These are phyloP conservation scores for Ptilodon capucinus DNA, from an alignment of 2,888 invertebrate species.

Conservation along the genomic window DNA sequence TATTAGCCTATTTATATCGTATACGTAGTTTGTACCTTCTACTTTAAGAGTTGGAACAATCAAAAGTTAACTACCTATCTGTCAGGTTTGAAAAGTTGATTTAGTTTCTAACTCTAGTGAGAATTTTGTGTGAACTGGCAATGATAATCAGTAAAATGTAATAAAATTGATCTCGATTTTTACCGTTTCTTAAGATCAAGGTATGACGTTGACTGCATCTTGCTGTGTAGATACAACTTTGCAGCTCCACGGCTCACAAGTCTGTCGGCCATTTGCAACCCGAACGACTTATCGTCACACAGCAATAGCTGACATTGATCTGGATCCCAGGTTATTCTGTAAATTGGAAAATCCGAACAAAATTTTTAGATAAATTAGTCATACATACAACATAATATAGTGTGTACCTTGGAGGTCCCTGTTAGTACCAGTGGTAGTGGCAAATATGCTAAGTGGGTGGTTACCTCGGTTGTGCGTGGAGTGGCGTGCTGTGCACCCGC, in stretches of 20 bases:
- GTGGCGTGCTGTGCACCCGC: slow-evolving; percentile 30
- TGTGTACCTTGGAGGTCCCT: too few relatives aligned
- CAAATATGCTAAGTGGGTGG: not conserved
- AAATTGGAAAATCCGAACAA: not conserved
- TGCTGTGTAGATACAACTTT: slow-evolving; percentile 35
- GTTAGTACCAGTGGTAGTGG: not conserved
- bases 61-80: not conserved
- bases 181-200: slow-evolving; percentile 37
- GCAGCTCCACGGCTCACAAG: slow-evolving; percentile 48
- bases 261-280: slow-evolving; percentile 41
- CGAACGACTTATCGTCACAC: slow-evolving; percentile 37
- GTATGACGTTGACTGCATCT: slow-evolving; percentile 12
- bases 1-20: too few relatives aligned
- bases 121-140: not conserved
- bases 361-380: too few relatives aligned
- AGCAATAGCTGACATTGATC: slow-evolving; percentile 31
- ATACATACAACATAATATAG: too few relatives aligned
- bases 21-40: too few relatives aligned
- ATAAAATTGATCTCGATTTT: not conserved
- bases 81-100: not conserved
- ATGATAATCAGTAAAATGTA: not conserved
- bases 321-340: slow-evolving; percentile 27
- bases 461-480: slow-evolving; percentile 23
- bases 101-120: too few relatives aligned
- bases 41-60: too few relatives aligned